Conservation (phyloP, 2,797 vertebrate species). For the Lepidocolaptes lacrymiger region DNA sequence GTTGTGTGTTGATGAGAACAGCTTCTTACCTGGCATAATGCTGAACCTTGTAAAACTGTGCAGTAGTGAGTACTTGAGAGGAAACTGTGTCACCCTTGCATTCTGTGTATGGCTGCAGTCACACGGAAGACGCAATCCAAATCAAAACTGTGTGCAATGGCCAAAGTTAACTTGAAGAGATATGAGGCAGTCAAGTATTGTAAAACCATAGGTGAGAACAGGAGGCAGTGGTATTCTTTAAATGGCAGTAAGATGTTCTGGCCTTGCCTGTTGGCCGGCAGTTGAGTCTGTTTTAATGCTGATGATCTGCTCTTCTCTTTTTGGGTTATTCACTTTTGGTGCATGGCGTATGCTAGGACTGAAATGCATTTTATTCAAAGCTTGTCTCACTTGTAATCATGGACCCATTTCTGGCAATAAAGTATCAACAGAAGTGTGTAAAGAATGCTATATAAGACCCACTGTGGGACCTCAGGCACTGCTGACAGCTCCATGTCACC, state of each 20-base stretch:
- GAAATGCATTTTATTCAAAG: neutral
- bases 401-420: neutral
- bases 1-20: neutral
- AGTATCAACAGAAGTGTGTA: neutral
- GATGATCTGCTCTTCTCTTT: neutral
- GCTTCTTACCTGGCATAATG: neutral
- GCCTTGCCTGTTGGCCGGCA: neutral
- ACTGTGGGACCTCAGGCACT: neutral
- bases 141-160: neutral
- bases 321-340: neutral
- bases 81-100: neutral
- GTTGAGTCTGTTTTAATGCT: neutral
- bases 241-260: neutral
- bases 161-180: neutral
- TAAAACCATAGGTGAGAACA: accelerated
- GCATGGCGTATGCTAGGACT: neutral
- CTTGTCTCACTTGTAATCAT: neutral
- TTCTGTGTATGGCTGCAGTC: neutral
- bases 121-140: accelerated
- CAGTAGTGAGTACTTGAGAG: neutral
- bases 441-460: neutral
- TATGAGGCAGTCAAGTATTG: neutral
- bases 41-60: accelerated
- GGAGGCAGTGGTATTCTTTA: neutral
- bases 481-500: accelerated